Evolutionary conservation across 2,113 vertebrate genomes (phyloP), one percentile per base, ranked within the genome.

Genomic region (Carassius gibelio): DNA sequence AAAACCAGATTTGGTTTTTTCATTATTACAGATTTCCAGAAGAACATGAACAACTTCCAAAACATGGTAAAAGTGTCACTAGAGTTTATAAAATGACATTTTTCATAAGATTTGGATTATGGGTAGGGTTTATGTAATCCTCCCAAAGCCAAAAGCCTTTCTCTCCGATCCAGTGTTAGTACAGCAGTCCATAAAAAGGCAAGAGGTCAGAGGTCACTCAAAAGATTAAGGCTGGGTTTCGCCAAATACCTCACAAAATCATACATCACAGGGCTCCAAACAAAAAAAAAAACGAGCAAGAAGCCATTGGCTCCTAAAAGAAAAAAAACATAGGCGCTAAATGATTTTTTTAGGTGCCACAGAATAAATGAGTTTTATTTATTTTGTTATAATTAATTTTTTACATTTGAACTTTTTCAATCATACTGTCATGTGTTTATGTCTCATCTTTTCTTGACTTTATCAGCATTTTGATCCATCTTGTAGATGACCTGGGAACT

Each of bases 101-200:
- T 78, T 45, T 77, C 68, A 42, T 55, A 84, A 74, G 38, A 42
- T 84, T 84, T 84, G 57, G 71, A 64, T 75, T 76, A 64, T 75
- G 11, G 38, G 82, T 45, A 45, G 55, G 15, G 36, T 84, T 38
- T 84, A 84, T 62, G 74, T 48, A 84, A 75, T 62, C 26, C 71
- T 48, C n/a, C 34, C 30, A 48, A 84, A 75, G 1, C 55, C 82
- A 75, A 45, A 57, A 26, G 30, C 81, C 9, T n/a, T 5, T 57
- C 50, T 83, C 21, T 83, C 13, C 68, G n/a, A 36, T 83, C 48
- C 71, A 57, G 36, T 21, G 57, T 62, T 57, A 48, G 23, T 11
- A 84, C n/a, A 38, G 11, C 19, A 74, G 30, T 4, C 4, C 1
- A 21, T 21, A 23, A 38, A 64, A 50, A 82, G 26, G 55, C 26